These are phyloP conservation scores for Lasioglossum calceatum DNA, from an alignment of 2,888 invertebrate species.

Conservation along the genomic window DNA sequence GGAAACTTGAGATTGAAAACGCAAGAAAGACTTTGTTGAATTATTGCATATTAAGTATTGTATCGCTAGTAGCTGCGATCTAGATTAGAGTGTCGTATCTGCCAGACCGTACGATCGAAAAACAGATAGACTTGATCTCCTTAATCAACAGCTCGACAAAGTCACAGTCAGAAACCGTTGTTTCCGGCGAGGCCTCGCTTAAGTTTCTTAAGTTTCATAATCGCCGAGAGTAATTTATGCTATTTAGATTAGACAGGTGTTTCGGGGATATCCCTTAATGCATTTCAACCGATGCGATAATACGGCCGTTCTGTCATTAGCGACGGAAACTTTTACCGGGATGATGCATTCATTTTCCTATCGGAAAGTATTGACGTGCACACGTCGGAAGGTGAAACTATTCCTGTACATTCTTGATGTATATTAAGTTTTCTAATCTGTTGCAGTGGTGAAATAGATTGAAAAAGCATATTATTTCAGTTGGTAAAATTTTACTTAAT, in stretches of 20 bases:
- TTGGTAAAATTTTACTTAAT: too few relatives aligned
- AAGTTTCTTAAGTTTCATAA: constrained; percentile 13
- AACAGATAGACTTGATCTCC: constrained; percentile 3
- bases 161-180: constrained; percentile 3
- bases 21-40: background rate
- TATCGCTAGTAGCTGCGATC: background rate
- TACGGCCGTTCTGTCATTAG: background rate
- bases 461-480: background rate
- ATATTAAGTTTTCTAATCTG: background rate
- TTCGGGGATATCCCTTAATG: background rate
- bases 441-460: background rate
- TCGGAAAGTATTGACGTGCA: background rate
- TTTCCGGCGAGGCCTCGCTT: background rate
- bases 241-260: constrained; percentile 18
- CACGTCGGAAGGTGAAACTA: background rate
- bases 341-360: background rate
- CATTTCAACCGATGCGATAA: constrained; percentile 10
- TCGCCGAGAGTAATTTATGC: background rate
- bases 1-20: too few relatives aligned
- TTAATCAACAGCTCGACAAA: background rate
- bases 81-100: background rate
- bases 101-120: background rate
- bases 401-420: background rate
- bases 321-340: background rate
- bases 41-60: background rate